These are phyloP conservation scores for Drosophila sordidapex DNA, from an alignment of 2,888 invertebrate species.

Conservation along the genomic window DNA sequence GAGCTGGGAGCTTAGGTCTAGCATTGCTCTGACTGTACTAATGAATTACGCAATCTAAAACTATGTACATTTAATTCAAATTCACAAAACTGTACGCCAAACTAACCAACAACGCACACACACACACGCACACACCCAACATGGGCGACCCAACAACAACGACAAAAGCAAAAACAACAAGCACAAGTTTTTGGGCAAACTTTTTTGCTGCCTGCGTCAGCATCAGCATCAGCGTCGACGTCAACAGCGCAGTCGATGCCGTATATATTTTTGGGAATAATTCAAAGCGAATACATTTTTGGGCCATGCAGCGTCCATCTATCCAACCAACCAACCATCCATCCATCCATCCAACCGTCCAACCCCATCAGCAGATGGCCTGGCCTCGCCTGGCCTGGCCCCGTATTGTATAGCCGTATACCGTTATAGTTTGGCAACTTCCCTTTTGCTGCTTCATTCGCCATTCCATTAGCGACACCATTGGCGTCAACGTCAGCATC, in stretches of 20 bases:
- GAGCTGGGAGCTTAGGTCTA: slow-evolving; percentile 41
- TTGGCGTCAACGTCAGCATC: slow-evolving; percentile 82
- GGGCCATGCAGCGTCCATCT: slow-evolving; percentile 17
- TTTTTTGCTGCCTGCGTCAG: slow-evolving; percentile 64
- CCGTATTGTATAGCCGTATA: slow-evolving; percentile 9
- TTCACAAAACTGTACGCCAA: slow-evolving; percentile 80
- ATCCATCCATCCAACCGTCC: slow-evolving; percentile 21
- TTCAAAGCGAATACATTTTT: slow-evolving; percentile 79
- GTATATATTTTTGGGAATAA: slow-evolving; percentile 76
- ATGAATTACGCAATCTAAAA: slow-evolving; percentile 84
- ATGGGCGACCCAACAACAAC: slow-evolving; percentile 25
- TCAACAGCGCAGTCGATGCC: slow-evolving; percentile 24
- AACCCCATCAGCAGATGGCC: slow-evolving; percentile 72
- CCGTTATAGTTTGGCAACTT: slow-evolving; percentile 17
- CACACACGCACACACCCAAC: slow-evolving; percentile 40
- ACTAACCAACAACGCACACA: slow-evolving; percentile 61
- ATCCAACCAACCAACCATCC: not conserved
- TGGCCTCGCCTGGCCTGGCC: slow-evolving; percentile 3
- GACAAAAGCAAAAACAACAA: slow-evolving; percentile 22
- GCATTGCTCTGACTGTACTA: slow-evolving; percentile 76
- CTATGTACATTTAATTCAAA: slow-evolving; percentile 83
- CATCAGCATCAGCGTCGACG: slow-evolving; percentile 27
- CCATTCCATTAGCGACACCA: slow-evolving; percentile 81
- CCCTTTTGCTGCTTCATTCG: slow-evolving; percentile 48
- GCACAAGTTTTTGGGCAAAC: slow-evolving; percentile 72